Conservation (phyloP, 2,797 vertebrate genomes). For the Hydrocynus forskahlii region DNA sequence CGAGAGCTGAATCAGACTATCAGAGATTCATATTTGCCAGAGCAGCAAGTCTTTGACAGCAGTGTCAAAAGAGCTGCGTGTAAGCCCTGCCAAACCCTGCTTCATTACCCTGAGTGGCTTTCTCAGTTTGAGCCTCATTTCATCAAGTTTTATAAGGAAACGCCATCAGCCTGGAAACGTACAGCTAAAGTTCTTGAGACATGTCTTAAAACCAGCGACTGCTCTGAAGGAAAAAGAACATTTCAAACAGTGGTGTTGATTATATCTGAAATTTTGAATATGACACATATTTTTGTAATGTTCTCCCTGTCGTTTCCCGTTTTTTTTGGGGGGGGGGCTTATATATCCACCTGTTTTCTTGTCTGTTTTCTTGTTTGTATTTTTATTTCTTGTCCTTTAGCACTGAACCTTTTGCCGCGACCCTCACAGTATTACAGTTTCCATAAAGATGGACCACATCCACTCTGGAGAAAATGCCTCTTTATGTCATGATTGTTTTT, state of each 20-base stretch:
- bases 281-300: no score
- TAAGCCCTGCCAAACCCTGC: conserved; percentile 70
- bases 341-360: no score
- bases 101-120: conserved; percentile 81
- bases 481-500: no score
- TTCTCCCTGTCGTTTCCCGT: no score
- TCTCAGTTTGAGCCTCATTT: conserved; percentile 65
- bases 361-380: no score
- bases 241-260: neutral
- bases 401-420: no score
- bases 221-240: neutral
- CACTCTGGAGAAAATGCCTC: neutral
- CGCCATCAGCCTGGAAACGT: conserved; percentile 57
- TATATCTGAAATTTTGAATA: no score
- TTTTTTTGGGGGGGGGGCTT: no score
- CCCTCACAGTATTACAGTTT: neutral
- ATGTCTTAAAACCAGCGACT: neutral
- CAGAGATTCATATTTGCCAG: conserved; percentile 77
- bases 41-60: conserved; percentile 79
- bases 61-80: conserved; percentile 65
- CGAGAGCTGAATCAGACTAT: conserved; percentile 73
- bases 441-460: neutral
- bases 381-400: no score
- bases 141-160: conserved; percentile 61
- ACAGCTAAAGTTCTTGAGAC: conserved; percentile 38